Evolutionary conservation across 2,113 vertebrate genomes (phyloP).

Genomic region (Rhinichthys klamathensis): DNA sequence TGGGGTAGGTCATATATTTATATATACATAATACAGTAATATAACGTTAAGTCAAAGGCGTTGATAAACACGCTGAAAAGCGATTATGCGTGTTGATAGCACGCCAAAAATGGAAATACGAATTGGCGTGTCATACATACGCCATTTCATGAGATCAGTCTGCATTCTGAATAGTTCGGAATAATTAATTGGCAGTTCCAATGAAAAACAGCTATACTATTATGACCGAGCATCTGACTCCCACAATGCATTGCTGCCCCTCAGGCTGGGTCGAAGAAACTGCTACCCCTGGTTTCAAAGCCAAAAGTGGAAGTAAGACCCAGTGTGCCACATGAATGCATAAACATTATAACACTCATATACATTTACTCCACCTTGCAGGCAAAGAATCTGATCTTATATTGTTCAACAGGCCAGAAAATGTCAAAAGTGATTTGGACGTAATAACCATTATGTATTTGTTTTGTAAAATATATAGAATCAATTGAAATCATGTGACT

Average conservation of each 20-base stretch:
- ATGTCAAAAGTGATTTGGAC: not conserved
- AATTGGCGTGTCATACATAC: too few relatives aligned
- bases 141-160: too few relatives aligned
- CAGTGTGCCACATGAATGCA: conserved; percentile 63
- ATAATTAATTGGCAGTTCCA: conserved; percentile 46
- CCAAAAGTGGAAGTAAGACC: conserved; percentile 61
- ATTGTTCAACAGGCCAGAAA: not conserved
- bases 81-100: too few relatives aligned
- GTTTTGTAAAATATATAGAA: not conserved
- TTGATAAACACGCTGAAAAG: too few relatives aligned
- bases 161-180: not conserved
- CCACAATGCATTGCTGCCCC: conserved; percentile 66
- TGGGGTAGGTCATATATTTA: too few relatives aligned
- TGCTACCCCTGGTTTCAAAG: conserved; percentile 65
- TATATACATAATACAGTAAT: too few relatives aligned
- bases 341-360: not conserved
- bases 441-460: not conserved
- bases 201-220: conserved; percentile 47
- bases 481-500: not conserved
- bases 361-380: not conserved
- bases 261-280: conserved; percentile 72
- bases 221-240: conserved; percentile 38
- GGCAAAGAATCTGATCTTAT: not conserved
- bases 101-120: too few relatives aligned
- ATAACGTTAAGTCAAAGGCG: too few relatives aligned